These are phyloP conservation scores for Helogale parvula DNA, from an alignment of 2,113 vertebrate species.

Conservation along the genomic window DNA sequence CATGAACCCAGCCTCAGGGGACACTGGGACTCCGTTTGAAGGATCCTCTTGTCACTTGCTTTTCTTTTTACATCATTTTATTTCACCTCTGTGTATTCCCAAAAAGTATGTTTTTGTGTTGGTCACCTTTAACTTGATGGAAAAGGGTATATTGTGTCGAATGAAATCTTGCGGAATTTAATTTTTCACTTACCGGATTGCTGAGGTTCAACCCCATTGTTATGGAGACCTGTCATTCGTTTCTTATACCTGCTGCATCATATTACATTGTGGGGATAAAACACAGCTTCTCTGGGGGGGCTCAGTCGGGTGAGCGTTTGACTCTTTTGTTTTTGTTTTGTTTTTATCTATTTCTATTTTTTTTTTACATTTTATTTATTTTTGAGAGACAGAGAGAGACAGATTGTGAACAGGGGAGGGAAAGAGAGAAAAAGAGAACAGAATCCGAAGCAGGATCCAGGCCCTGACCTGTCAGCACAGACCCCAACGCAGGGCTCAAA, in stretches of 20 bases:
- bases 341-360: no score
- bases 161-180: not conserved
- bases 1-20: not conserved
- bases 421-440: no score
- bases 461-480: no score
- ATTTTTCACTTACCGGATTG: not conserved
- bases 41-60: not conserved
- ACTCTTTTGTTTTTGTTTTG: no score
- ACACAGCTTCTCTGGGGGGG: not conserved
- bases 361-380: no score
- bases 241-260: not conserved
- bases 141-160: not conserved
- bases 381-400: no score
- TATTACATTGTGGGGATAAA: not conserved
- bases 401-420: no score
- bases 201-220: not conserved
- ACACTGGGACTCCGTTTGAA: not conserved
- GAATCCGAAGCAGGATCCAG: no score
- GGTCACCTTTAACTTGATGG: not conserved
- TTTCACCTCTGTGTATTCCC: not conserved
- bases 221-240: not conserved
- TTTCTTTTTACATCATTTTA: not conserved
- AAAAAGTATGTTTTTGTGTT: not conserved
- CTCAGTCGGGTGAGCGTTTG: no score
- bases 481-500: no score